Conservation (phyloP, 1,140 invertebrate genomes). For the Hycleus phaleratus region DNA sequence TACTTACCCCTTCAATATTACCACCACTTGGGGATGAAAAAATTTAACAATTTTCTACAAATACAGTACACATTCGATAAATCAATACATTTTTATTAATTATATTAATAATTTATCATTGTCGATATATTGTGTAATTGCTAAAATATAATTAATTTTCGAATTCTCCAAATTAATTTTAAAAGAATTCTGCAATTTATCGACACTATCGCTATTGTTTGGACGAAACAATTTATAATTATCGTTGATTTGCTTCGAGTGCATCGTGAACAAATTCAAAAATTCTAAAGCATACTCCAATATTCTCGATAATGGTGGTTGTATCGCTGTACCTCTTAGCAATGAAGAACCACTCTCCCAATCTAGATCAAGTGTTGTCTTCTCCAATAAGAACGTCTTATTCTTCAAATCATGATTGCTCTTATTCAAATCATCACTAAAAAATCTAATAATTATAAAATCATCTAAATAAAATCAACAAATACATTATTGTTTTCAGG, state of each 20-base stretch:
- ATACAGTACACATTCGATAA: background rate
- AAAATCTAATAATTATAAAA: constrained; percentile 3
- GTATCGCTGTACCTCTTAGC: constrained; percentile 26
- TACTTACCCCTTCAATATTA: too few species aligned
- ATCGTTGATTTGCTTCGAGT: constrained; percentile 24
- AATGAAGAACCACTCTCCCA: constrained; percentile 26
- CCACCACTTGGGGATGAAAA: too few species aligned
- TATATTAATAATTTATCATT: constrained; percentile 19
- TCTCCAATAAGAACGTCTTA: constrained; percentile 28
- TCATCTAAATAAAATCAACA: background rate
- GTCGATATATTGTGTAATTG: constrained; percentile 34
- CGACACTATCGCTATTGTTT: too few species aligned
- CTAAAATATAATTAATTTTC: constrained; percentile 21
- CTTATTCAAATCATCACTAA: constrained; percentile 28
- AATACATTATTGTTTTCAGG: constrained; percentile 23
- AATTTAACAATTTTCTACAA: too few species aligned
- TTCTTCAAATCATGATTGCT: constrained; percentile 30
- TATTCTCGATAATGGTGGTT: constrained; percentile 28
- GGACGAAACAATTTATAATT: constrained; percentile 8
- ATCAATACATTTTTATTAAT: background rate
- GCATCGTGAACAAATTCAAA: constrained; percentile 24
- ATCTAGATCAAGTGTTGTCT: constrained; percentile 27
- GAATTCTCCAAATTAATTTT: constrained; percentile 23
- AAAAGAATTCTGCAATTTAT: constrained; percentile 22
- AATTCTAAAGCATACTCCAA: constrained; percentile 28